Base-by-base conservation (phyloP, 2,888 invertebrate species). In the Acanthococcus lagerstroemiae region DNA sequence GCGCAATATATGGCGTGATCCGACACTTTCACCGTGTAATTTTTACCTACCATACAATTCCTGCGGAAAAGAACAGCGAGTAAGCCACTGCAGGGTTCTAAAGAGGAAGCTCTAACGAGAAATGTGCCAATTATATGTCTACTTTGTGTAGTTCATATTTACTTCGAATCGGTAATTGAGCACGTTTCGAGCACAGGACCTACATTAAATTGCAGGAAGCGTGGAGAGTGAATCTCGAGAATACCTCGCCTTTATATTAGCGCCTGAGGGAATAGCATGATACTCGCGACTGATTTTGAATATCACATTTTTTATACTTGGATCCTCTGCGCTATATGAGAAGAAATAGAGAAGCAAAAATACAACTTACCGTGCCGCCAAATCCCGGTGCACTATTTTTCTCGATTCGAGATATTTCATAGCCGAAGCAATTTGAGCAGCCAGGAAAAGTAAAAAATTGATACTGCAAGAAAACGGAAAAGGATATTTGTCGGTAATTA, bases 401-500 rank as follows among this genome's bases (percentile, higher is more conserved):
- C 90, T 81, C 55, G 87, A 86, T 78, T 95, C 94, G 76, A 95
- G 82, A 77, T 92, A 93, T 75, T 90, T 90, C 91, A 94, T 93
- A 70, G 93, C 94, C 61, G 90, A 90, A 69, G 93, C 89, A 72
- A 94, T 86, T 79, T 94, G 91, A 66, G 87, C 87, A 72, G 90
- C 86, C 77, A 93, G 84, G 80, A 86, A 89, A 72, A 92, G 85
- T 75, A 90, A 81, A 77, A 86, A 86, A 73, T 87, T 87, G 77
- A 89, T 88, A 76, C 90, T 90, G 82, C 24, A 82, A 80, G 71
- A 73, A 72, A 73, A 72, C 69, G 72, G 67, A 60, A 45, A 30
- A 15, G 7, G 19, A 7, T 15, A n/a, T n/a, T n/a, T n/a, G n/a
- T n/a, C n/a, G n/a, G n/a, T n/a, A n/a, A n/a, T n/a, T n/a, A n/a